phyloP scores from a whole-genome alignment of 2,113 vertebrate species.

The Hirundichthys speculiger region DNA sequence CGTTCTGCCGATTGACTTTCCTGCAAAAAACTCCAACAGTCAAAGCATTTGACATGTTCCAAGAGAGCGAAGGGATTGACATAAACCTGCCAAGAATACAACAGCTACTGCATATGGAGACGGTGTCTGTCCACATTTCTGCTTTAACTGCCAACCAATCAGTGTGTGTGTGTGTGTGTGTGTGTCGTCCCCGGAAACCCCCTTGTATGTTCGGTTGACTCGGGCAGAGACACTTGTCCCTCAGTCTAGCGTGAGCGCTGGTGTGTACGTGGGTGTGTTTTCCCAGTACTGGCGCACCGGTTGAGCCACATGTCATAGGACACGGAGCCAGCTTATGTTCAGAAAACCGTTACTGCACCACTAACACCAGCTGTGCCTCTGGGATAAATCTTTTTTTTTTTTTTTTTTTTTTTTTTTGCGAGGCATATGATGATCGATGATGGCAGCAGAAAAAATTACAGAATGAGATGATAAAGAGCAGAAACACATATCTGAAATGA shows the following conservation, averaged over 20 bases:
- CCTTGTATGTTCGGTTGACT: constrained; percentile 38
- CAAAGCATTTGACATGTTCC: constrained; percentile 38
- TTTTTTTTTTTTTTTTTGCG: too few relatives aligned
- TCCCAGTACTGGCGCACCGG: constrained; percentile 36
- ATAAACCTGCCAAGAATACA: constrained; percentile 45
- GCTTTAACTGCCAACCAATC: constrained; percentile 48
- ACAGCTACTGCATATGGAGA: constrained; percentile 55
- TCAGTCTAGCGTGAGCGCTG: constrained; percentile 7
- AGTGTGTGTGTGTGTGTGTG: constrained; percentile 20
- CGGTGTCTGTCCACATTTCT: constrained; percentile 31
- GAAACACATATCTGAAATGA: background rate
- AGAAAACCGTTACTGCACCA: constrained; percentile 51
- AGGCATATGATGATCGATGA: constrained; percentile 29
- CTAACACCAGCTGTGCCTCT: constrained; percentile 62
- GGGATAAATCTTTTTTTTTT: too few relatives aligned
- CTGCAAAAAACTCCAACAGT: constrained; percentile 24
- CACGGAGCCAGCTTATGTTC: constrained; percentile 53
- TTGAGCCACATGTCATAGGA: constrained; percentile 66
- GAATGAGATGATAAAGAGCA: constrained; percentile 2
- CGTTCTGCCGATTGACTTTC: constrained; percentile 40
- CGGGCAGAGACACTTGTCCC: constrained; percentile 44
- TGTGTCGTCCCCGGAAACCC: constrained; percentile 31
- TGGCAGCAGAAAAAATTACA: constrained; percentile 19
- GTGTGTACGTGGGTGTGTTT: constrained; percentile 15
- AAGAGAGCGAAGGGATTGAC: constrained; percentile 33